Evolutionary conservation across 2,113 vertebrate species (phyloP), one percentile per base, ranked within the genome.

Genomic region (Heterocephalus glaber): DNA sequence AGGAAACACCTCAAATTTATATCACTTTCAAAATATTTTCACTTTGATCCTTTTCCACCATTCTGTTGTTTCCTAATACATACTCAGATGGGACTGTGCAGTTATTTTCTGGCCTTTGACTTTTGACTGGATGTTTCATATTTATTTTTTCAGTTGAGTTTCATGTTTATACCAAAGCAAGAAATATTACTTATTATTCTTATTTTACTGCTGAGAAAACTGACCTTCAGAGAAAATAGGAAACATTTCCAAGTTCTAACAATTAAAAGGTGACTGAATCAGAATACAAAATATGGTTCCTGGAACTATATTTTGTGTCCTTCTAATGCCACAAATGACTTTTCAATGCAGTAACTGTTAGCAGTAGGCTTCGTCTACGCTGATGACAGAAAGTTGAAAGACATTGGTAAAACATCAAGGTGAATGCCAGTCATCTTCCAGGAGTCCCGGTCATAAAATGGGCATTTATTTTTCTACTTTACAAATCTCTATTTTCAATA

Each of bases 191-290:
- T 90, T 66, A 41, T 76, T 66, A 74, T 44, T 92, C 13, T 6
- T 30, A 61, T 90, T 95, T 81, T 83, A 54, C 24, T 77, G 6
- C 3, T 89, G 47, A 96, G 47, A 44, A 95, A 93, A 90, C 10
- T 49, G 44, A 92, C 7, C 2, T 44, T 82, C 8, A 35, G 17
- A 87, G 12, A 79, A 41, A 12, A 81, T 61, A 49, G 79, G 33
- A 54, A 6, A 10, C 22, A 44, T 92, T 33, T 1, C 28, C 30
- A 77, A 2, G 4, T 11, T n/a, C 24, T 84, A 87, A 56, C 3
- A 80, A 82, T 49, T 63, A 56, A 54, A 77, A 76, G 16, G 20
- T 52, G 2, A 81, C 13, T 33, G 6, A 65, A 74, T 26, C 10
- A 24, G 41, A 83, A 58, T 41, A 60, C 13, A 52, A 61, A 79